Evolutionary conservation across 1,140 invertebrate genomes (phyloP).

Genomic region (Drosophila carrolli): DNA sequence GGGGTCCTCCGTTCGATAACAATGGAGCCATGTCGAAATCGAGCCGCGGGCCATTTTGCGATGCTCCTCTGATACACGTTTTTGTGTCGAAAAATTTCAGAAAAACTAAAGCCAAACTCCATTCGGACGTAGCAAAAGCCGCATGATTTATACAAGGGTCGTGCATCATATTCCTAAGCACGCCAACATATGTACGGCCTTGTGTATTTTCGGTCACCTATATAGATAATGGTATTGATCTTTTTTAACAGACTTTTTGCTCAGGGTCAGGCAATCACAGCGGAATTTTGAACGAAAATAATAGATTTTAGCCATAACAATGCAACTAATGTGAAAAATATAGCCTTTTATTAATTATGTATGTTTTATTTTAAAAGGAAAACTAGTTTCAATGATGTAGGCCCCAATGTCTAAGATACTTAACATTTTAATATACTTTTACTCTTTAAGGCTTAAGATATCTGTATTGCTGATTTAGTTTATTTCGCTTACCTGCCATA

Average conservation of each 20-base stretch:
- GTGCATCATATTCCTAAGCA: conserved; percentile 60
- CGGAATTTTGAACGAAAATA: conserved; percentile 11
- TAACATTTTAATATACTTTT: too few relatives aligned
- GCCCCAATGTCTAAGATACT: too few relatives aligned
- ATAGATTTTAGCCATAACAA: too few relatives aligned
- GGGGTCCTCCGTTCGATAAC: conserved; percentile 49
- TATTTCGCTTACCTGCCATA: background rate
- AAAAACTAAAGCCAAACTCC: conserved; percentile 72
- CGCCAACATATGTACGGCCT: conserved; percentile 10
- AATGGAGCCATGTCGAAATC: conserved; percentile 59
- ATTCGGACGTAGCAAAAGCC: conserved; percentile 59
- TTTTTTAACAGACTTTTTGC: conserved; percentile 9
- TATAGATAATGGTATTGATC: conserved; percentile 37
- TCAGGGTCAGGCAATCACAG: conserved; percentile 7
- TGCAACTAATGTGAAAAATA: too few relatives aligned
- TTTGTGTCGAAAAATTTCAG: conserved; percentile 51
- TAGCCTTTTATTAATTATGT: too few relatives aligned
- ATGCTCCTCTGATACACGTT: conserved; percentile 20
- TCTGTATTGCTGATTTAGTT: background rate
- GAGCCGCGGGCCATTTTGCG: conserved; percentile 54
- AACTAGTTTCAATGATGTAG: too few relatives aligned
- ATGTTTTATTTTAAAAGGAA: too few relatives aligned
- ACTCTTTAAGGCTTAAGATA: too few relatives aligned
- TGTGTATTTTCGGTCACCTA: background rate
- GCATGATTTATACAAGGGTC: conserved; percentile 69